Evolutionary conservation across 2,797 vertebrate genomes (phyloP).

Genomic region (Pangasius macronema): DNA sequence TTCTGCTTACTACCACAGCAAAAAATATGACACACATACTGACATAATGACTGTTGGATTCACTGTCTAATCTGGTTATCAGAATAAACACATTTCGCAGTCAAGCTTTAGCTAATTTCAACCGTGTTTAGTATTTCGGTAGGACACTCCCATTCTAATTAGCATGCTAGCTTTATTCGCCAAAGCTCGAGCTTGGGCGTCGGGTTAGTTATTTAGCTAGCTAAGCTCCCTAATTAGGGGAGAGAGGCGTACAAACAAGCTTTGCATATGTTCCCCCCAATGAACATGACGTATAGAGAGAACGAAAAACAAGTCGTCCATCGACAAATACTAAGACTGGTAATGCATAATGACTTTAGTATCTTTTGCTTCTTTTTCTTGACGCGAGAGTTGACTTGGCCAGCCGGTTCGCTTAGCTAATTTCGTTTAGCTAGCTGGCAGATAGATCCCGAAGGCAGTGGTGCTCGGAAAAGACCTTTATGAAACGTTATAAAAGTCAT

Average conservation of each 20-base stretch:
- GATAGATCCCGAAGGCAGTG: not conserved
- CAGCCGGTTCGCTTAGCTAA: not conserved
- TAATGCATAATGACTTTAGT: not conserved
- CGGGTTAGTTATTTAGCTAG: not conserved
- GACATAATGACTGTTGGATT: not conserved
- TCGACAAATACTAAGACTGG: not conserved
- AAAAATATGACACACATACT: not conserved
- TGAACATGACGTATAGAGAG: not conserved
- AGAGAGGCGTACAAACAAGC: not conserved
- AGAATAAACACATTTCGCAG: not conserved
- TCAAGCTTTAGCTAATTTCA: not conserved
- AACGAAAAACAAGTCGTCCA: not conserved
- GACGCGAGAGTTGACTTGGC: not conserved
- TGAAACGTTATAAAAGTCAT: not conserved
- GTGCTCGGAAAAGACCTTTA: not conserved
- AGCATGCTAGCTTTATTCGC: conserved; percentile 10
- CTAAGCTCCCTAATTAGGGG: not conserved
- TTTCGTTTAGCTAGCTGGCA: not conserved
- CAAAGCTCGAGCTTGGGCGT: not conserved
- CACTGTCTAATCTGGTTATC: not conserved
- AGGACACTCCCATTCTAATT: conserved; percentile 39
- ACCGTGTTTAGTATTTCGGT: not conserved
- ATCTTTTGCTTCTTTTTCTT: not conserved
- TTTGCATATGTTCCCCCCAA: not conserved
- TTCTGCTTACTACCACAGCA: not conserved